Conservation (phyloP, 2,797 vertebrate species). For the Corythornis leucogaster region DNA sequence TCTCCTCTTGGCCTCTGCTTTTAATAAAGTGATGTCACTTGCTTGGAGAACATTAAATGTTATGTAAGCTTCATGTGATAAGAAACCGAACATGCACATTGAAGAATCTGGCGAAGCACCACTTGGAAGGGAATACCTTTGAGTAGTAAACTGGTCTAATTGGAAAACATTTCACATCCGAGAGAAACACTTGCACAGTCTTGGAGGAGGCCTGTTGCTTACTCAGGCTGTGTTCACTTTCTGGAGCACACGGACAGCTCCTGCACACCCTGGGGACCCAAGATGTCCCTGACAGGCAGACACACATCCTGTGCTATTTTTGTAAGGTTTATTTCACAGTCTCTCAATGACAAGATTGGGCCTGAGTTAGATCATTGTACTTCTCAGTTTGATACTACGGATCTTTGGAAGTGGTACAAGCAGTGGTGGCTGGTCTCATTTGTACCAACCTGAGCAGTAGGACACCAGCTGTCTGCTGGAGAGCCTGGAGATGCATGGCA, state of each 20-base stretch:
- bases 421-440: background rate
- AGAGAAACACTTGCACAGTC: background rate
- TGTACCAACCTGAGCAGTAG: background rate
- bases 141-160: background rate
- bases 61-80: background rate
- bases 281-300: background rate
- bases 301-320: background rate
- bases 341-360: background rate
- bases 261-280: background rate
- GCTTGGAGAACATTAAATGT: background rate
- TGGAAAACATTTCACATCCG: background rate
- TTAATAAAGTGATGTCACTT: background rate
- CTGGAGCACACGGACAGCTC: background rate
- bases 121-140: background rate
- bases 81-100: background rate
- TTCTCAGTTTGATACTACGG: background rate
- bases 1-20: background rate
- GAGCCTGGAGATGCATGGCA: background rate
- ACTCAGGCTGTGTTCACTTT: rapidly evolving
- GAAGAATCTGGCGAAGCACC: background rate
- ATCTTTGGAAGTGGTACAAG: background rate
- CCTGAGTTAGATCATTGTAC: background rate
- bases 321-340: background rate
- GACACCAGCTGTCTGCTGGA: background rate
- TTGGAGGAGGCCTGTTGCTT: background rate